phyloP scores from a whole-genome alignment of 2,113 vertebrate genomes.

The Columba livia region DNA sequence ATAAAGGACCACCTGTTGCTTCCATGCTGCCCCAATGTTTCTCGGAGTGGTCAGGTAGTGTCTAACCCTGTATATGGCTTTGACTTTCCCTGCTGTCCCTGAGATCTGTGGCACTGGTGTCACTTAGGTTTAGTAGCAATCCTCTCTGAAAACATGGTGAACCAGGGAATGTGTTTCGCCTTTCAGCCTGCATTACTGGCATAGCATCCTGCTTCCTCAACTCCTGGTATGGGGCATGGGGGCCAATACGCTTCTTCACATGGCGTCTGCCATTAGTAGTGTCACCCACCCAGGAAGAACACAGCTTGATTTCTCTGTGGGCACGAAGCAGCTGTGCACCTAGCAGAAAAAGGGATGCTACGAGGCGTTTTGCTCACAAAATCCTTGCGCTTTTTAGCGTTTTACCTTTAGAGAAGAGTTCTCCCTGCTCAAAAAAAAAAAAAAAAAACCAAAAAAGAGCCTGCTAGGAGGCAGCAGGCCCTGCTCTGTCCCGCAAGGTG shows the following conservation, averaged over 20 bases:
- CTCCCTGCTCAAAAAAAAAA: too few relatives aligned
- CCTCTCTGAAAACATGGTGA: not conserved
- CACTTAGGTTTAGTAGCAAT: not conserved
- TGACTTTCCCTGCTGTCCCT: not conserved
- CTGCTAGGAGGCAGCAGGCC: not conserved
- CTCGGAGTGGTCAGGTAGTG: rapidly evolving
- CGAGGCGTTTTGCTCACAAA: rapidly evolving
- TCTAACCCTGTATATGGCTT: not conserved
- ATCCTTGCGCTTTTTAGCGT: not conserved
- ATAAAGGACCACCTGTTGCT: not conserved
- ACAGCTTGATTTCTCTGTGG: not conserved
- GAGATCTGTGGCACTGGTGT: not conserved
- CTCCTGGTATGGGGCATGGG: rapidly evolving
- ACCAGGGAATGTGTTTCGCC: not conserved
- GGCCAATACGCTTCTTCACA: not conserved
- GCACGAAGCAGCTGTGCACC: not conserved
- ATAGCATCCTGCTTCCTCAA: not conserved
- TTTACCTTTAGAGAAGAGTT: not conserved
- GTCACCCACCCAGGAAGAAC: not conserved
- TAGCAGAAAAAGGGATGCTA: not conserved
- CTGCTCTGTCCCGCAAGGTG: rapidly evolving
- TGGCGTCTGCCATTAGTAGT: rapidly evolving
- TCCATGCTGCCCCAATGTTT: not conserved
- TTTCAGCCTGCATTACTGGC: not conserved
- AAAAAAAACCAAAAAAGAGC: too few relatives aligned